Evolutionary conservation across 1,140 invertebrate genomes (phyloP).

Genomic region (Leptopilina clavipes): DNA sequence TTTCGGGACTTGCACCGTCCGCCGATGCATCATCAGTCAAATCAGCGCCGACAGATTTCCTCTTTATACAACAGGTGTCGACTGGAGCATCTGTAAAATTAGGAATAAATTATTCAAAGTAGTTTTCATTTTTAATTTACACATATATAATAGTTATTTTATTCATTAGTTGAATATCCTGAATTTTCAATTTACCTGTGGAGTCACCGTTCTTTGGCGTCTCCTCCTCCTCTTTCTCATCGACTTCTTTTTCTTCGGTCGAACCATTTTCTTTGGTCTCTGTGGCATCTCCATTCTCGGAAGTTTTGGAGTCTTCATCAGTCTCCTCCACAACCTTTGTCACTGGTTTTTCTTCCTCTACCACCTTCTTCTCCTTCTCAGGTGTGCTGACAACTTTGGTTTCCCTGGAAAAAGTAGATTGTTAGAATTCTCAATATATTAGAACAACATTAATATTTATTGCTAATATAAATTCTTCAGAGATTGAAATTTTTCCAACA

Average conservation of each 20-base stretch:
- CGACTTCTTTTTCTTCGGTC: slow-evolving; percentile 70
- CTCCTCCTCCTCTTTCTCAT: slow-evolving; percentile 77
- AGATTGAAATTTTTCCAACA: too few species aligned
- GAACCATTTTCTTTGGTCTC: slow-evolving; percentile 74
- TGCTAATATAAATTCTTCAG: too few species aligned
- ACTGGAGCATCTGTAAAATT: slow-evolving; percentile 63
- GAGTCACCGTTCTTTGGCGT: slow-evolving; percentile 78
- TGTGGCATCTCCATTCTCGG: slow-evolving; percentile 70
- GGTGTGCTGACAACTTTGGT: slow-evolving; percentile 77
- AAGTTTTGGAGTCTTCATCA: slow-evolving; percentile 69
- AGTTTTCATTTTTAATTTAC: too few species aligned
- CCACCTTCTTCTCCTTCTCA: slow-evolving; percentile 76
- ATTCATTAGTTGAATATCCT: not conserved
- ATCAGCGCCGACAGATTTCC: slow-evolving; percentile 80
- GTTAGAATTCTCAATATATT: slow-evolving; percentile 10
- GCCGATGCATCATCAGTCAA: slow-evolving; percentile 72
- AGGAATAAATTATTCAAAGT: slow-evolving; percentile 47
- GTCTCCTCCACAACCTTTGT: slow-evolving; percentile 64
- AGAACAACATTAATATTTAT: too few species aligned
- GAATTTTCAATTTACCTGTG: slow-evolving; percentile 67
- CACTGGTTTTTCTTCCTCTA: slow-evolving; percentile 67
- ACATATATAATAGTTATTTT: too few species aligned
- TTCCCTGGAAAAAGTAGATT: slow-evolving; percentile 60
- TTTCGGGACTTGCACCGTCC: slow-evolving; percentile 80
- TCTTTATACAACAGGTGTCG: slow-evolving; percentile 78